Base-by-base conservation (phyloP, 2,113 vertebrate species). In the Microtus pennsylvanicus region DNA sequence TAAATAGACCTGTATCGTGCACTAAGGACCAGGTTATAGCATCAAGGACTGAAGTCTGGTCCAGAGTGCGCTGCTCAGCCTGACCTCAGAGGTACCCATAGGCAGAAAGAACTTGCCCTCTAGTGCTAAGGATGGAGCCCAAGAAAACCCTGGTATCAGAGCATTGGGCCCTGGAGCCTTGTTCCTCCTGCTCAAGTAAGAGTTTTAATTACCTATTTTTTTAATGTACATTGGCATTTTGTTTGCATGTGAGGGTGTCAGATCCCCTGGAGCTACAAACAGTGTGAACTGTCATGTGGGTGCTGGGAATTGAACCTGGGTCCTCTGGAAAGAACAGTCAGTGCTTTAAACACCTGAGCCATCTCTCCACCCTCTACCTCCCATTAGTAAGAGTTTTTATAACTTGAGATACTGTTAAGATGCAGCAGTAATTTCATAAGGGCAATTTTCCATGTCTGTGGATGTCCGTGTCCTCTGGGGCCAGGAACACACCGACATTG, bases 401-500 rank as follows among this genome's bases (percentile, higher is more conserved):
- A 58, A 52, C 35, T 42, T 83, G 4, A 52, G 75, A 33, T 30
- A 30, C 42, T 42, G 16, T 58, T 50, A 17, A 12, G 33, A 11
- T 38, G 16, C 47, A 28, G n/a, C 35, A 47, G 70, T 7, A 1
- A 61, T 42, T 87, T 28, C 7, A 61, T 47, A 24, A n/a, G 69
- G 33, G 11, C 7, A 26, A 5, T 9, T 33, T 86, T 3, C 11
- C 19, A 35, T 8, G n/a, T 1, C 9, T 67, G 33, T 7, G 63
- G 50, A 16, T 9, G 21, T 12, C 30, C 1, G 17, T 0, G 2
- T 45, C 10, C 28, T 3, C 1, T 5, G 26, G 76, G 7, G 55
- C 50, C 24, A 2, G 38, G 47, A 63, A n/a, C 2, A 8, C 33
- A 3, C 1, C 2, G n/a, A 22, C 30, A 8, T 21, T 24, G 63